Base-by-base conservation (phyloP, 2,888 invertebrate species). In the Cremastinae sp. region DNA sequence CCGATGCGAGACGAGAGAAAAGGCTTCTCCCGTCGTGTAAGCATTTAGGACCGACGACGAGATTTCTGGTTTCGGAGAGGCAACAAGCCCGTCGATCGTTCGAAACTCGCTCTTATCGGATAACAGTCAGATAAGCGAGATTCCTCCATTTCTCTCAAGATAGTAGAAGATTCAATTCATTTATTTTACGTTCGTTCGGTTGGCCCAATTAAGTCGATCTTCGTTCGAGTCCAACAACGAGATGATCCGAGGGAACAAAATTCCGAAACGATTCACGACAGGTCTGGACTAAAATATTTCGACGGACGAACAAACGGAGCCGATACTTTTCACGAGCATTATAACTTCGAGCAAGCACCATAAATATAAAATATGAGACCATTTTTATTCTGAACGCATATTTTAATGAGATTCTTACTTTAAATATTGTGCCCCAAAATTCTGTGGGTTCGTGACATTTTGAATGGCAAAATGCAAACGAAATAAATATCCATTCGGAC, bases 51-150 rank as follows among this genome's bases (percentile, higher is more conserved):
- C 77, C 75, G 80, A 79, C 75, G 80, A 79, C 70, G 78, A 78
- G 80, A 80, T 85, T 85, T 82, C 82, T 83, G 82, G 79, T 81
- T 28, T 28, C 28, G 80, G 80, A 64, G 79, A 74, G 82, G 78
- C 79, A 79, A 78, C 43, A 69, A 36, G 14, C 58, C 41, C 53
- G 28, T 28, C 28, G 49, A 22, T 49, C 49, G 65, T 18, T 56
- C 22, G 49, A 28, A 10, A 72, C 78, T 80, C 80, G 81, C 28
- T 28, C 28, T 80, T 86, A 85, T 82, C 82, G 80, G 83, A 82
- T 85, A 85, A 86, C 81, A 83, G 82, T 71, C 79, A 79, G 86
- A 86, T 86, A 86, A 85, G 85, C 74, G 71, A 77, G 81, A 83
- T 83, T 80, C 79, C 36, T 70, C 78, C 56, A 49, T 56, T 51